Conservation (phyloP, 2,113 vertebrate species). For the Ifrita kowaldi region DNA sequence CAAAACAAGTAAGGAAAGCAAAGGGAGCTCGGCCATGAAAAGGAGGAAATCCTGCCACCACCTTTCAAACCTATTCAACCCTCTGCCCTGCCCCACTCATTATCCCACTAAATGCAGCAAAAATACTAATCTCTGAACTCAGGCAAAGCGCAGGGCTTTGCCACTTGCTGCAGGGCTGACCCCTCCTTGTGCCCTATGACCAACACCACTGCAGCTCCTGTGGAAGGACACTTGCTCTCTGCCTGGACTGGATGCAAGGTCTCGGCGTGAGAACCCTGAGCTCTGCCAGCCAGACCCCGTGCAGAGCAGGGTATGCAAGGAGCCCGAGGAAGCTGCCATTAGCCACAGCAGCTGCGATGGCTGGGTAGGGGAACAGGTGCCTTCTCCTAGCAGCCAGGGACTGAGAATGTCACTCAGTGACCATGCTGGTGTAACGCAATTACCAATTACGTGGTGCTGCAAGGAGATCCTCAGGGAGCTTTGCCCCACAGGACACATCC, state of each 20-base stretch:
- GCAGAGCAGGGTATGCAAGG: rapidly evolving
- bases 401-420: background rate
- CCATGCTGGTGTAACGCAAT: background rate
- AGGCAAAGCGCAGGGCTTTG: background rate
- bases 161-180: background rate
- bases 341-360: background rate
- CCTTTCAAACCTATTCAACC: background rate
- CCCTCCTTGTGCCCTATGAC: background rate
- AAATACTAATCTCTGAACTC: background rate
- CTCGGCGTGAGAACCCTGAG: background rate
- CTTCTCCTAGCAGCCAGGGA: background rate
- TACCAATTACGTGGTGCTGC: background rate
- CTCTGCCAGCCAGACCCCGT: background rate
- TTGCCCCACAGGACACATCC: background rate
- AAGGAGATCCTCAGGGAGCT: background rate
- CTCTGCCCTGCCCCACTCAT: background rate
- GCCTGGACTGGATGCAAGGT: rapidly evolving
- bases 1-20: conserved; percentile 11
- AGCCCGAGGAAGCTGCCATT: background rate
- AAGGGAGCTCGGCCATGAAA: conserved; percentile 22
- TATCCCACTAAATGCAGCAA: background rate
- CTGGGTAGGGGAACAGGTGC: background rate
- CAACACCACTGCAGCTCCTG: rapidly evolving
- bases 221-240: background rate
- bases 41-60: conserved; percentile 42